Evolutionary conservation across 2,888 invertebrate genomes (phyloP).

Genomic region (Rhogogaster chlorosoma): DNA sequence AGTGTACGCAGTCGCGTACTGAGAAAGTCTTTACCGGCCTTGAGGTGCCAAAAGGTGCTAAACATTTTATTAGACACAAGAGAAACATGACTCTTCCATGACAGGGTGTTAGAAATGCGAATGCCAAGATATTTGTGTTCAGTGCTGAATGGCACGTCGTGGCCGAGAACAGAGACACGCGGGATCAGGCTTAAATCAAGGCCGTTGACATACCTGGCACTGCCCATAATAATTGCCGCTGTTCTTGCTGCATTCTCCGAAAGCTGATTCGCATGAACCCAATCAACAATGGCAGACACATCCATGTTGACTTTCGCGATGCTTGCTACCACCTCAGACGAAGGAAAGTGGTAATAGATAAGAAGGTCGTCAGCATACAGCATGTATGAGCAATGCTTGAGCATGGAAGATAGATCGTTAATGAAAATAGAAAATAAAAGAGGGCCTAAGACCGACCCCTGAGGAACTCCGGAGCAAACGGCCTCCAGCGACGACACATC

Average conservation of each 20-base stretch:
- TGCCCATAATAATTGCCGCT: conserved; percentile 15
- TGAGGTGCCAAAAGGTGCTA: neutral
- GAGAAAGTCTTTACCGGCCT: neutral
- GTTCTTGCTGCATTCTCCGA: neutral
- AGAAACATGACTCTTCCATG: conserved; percentile 36
- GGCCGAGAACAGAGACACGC: neutral
- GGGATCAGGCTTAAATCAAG: neutral
- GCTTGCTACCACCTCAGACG: neutral
- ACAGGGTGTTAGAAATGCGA: neutral
- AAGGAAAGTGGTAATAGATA: conserved; percentile 3
- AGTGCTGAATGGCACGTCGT: neutral
- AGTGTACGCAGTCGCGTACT: neutral
- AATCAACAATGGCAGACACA: neutral
- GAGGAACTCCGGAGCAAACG: neutral
- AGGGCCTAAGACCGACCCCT: conserved; percentile 20
- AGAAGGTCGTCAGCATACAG: conserved; percentile 50
- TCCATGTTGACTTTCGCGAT: neutral
- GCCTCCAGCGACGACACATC: neutral
- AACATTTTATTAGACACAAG: conserved; percentile 1
- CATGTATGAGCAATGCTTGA: neutral
- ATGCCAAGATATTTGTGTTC: conserved; percentile 26
- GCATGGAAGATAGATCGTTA: neutral
- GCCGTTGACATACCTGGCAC: neutral
- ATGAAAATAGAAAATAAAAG: conserved; percentile 30
- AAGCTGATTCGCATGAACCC: neutral